Percentiles rank a stretch among this genome's conserved stretches.
Evolutionary conservation across 2,888 invertebrate genomes (phyloP).

Genomic region (Leptinotarsa tumamoca): DNA sequence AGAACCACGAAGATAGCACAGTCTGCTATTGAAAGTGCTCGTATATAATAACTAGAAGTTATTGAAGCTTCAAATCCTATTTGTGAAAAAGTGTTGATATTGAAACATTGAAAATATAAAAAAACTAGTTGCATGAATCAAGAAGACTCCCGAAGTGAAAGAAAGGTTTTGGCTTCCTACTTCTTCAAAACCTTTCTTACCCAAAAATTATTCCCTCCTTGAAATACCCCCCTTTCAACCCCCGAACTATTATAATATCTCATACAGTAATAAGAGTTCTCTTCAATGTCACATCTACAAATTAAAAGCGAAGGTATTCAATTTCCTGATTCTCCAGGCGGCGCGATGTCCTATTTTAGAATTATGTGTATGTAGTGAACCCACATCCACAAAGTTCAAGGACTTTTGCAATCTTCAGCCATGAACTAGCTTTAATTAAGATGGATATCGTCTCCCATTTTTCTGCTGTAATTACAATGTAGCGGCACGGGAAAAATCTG

Average conservation of each 20-base stretch:
- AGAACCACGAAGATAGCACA: no score
- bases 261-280: not conserved
- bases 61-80: no score
- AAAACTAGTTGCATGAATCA: no score
- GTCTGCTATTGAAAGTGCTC: no score
- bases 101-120: no score
- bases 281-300: not conserved
- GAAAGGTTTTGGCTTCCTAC: no score
- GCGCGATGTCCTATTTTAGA: not conserved
- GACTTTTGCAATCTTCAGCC: constrained; percentile 12
- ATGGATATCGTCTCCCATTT: constrained; percentile 16
- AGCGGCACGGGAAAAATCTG: constrained; percentile 24
- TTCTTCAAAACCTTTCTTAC: no score
- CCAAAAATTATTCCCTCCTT: no score
- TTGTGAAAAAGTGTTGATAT: no score
- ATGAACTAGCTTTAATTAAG: constrained; percentile 10
- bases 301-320: not conserved
- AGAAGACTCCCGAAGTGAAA: no score
- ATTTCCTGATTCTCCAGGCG: not conserved
- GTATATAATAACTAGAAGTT: no score
- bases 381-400: constrained; percentile 7
- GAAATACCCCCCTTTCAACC: no score
- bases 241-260: not conserved
- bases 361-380: not conserved
- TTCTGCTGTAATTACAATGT: constrained; percentile 15